These are phyloP conservation scores for Atta texana DNA, from an alignment of 1,140 invertebrate species.

Conservation along the genomic window DNA sequence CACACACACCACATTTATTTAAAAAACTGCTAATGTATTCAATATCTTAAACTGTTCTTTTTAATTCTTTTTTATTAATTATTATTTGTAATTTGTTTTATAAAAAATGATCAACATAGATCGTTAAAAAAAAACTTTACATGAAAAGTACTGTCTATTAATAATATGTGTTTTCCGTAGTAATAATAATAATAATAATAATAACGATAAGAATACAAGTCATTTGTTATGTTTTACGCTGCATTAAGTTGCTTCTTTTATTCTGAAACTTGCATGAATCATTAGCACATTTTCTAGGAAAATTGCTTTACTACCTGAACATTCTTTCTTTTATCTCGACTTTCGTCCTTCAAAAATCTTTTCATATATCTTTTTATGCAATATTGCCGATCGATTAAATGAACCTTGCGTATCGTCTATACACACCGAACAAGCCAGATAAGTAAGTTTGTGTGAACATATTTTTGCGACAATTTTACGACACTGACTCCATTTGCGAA, in stretches of 20 bases:
- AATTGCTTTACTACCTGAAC: background rate
- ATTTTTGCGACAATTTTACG: background rate
- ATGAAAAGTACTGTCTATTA: background rate
- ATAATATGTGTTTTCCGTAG: background rate
- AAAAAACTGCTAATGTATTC: background rate
- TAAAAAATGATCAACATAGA: background rate
- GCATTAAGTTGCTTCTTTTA: constrained; percentile 19
- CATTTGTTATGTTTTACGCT: constrained; percentile 24
- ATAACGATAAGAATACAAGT: background rate
- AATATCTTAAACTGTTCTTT: background rate
- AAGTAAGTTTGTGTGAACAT: background rate
- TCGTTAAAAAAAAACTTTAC: background rate
- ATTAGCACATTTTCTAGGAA: constrained; percentile 28
- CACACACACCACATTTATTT: background rate
- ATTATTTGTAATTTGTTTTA: background rate
- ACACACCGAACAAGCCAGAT: background rate
- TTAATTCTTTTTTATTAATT: constrained; percentile 2
- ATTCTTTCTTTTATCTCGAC: background rate
- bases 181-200: background rate
- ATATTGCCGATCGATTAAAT: background rate
- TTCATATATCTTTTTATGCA: background rate
- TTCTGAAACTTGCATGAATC: background rate
- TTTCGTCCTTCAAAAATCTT: constrained; percentile 17
- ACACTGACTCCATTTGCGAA: background rate
- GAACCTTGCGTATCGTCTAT: background rate